A percentile compares a stretch with the other conserved stretches of the same genome.
phyloP scores from a whole-genome alignment of 1,140 invertebrate genomes.

The Magallana angulata region DNA sequence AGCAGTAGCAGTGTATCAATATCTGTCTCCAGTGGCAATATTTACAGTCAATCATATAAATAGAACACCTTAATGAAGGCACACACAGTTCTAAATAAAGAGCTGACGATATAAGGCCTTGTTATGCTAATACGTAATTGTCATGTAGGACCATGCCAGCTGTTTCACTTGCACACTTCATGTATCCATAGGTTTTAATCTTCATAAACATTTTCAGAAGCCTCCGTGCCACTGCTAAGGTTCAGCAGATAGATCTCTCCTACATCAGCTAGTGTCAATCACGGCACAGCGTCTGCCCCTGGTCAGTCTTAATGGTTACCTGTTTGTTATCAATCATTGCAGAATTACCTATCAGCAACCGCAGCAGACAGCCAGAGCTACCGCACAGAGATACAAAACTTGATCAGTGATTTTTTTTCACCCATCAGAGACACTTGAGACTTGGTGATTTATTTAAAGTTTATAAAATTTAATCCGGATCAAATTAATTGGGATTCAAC shows the following conservation, averaged over 20 bases:
- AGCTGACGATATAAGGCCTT: constrained; percentile 29
- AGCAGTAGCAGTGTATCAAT: neutral
- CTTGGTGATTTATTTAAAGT: neutral
- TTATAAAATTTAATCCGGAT: neutral
- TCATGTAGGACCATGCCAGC: neutral
- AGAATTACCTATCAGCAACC: constrained; percentile 27
- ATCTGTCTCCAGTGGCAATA: neutral
- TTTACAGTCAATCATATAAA: constrained; percentile 20
- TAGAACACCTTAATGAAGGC: constrained; percentile 28
- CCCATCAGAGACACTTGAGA: neutral
- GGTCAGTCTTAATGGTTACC: constrained; percentile 31
- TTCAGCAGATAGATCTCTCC: neutral
- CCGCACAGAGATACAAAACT: neutral
- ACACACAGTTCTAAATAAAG: constrained; percentile 21
- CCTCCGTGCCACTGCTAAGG: neutral
- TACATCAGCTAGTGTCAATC: neutral
- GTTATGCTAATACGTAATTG: constrained; percentile 34
- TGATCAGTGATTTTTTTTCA: neutral
- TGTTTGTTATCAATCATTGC: constrained; percentile 34
- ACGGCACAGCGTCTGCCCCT: neutral
- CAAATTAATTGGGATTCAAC: neutral
- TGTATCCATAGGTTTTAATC: constrained; percentile 10
- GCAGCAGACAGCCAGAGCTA: neutral
- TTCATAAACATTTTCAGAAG: neutral
- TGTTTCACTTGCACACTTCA: neutral